phyloP scores from a whole-genome alignment of 2,888 invertebrate species.

The Meghimatium bilineatum region DNA sequence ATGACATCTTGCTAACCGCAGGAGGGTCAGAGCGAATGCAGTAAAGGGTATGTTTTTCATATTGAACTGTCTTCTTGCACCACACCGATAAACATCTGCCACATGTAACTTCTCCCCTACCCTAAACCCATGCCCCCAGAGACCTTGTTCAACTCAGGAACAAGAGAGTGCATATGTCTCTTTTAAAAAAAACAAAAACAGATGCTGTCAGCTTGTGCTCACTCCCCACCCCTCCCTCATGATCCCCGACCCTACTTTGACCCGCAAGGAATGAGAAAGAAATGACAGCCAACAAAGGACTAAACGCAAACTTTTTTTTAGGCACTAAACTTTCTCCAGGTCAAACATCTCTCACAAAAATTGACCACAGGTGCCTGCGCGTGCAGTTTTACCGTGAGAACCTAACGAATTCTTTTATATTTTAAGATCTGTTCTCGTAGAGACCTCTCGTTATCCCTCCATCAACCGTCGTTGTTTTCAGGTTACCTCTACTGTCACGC shows the following conservation, averaged over 20 bases:
- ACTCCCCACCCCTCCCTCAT: background rate
- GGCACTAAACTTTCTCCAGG: background rate
- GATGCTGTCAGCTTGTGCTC: background rate
- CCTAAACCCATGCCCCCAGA: background rate
- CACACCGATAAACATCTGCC: background rate
- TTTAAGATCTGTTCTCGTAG: background rate
- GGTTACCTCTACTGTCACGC: background rate
- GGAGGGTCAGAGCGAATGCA: too few relatives aligned
- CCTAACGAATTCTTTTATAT: background rate
- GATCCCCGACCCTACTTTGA: background rate
- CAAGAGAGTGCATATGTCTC: background rate
- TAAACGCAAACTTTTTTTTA: background rate
- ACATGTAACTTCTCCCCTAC: background rate
- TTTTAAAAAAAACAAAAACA: too few relatives aligned
- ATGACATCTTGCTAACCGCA: too few relatives aligned
- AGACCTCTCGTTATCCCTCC: too few relatives aligned
- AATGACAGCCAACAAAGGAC: background rate
- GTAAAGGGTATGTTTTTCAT: too few relatives aligned
- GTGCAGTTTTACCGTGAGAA: constrained; percentile 24
- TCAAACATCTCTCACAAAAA: constrained; percentile 9
- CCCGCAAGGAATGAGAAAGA: background rate
- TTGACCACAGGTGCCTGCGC: constrained; percentile 26
- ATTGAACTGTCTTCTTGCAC: too few relatives aligned
- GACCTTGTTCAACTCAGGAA: background rate
- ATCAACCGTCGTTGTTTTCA: background rate